Percentiles rank a stretch among this genome's conserved stretches.
phyloP scores from a whole-genome alignment of 2,113 vertebrate species.

The Sinocyclocheilus anshuiensis region DNA sequence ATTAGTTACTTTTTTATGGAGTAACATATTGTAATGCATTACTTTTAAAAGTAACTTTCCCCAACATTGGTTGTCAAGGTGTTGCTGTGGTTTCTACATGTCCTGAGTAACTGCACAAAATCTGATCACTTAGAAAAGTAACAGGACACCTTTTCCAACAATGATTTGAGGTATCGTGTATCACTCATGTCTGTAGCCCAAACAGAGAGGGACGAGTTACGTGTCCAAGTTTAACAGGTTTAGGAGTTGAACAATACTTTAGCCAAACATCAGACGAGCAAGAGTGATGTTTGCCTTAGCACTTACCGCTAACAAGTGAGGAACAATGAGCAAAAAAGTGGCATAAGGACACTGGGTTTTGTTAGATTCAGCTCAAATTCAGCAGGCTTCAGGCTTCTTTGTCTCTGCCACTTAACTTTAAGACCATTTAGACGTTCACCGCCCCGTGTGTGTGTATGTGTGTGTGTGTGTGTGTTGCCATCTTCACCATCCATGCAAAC shows the following conservation, averaged over 20 bases:
- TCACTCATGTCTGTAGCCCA: background rate
- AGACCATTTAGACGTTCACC: background rate
- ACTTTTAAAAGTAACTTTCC: no score
- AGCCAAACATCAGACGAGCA: background rate
- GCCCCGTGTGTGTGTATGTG: background rate
- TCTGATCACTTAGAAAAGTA: background rate
- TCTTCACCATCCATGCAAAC: background rate
- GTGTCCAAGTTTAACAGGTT: background rate
- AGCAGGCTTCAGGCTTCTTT: constrained; percentile 10
- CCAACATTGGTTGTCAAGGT: no score
- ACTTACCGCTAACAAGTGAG: background rate
- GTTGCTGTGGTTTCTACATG: background rate
- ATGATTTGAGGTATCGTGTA: background rate
- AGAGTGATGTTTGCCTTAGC: background rate
- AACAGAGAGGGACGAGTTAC: background rate
- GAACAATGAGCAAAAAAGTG: background rate
- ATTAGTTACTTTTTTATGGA: background rate
- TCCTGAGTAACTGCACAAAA: background rate
- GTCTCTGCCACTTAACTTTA: constrained; percentile 7
- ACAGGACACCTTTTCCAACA: background rate
- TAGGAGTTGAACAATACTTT: background rate
- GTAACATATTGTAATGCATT: no score
- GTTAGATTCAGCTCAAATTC: background rate
- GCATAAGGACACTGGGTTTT: background rate
- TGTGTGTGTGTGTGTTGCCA: background rate